phyloP scores from a whole-genome alignment of 2,113 vertebrate genomes.

The Corythaixoides concolor region DNA sequence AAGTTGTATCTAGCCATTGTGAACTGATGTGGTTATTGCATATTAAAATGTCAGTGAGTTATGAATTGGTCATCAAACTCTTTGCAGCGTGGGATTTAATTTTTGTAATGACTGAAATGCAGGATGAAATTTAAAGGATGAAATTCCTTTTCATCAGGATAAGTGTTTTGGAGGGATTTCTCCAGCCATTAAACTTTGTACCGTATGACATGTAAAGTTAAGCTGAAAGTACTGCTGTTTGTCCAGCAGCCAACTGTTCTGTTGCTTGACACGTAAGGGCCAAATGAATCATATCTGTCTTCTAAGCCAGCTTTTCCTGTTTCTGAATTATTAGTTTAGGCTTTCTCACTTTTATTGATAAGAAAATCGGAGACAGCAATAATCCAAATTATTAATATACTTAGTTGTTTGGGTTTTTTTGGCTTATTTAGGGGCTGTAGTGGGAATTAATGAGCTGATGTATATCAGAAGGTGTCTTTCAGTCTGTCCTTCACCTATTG shows the following conservation, averaged over 20 bases:
- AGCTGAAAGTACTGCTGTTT: not conserved
- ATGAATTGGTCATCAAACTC: not conserved
- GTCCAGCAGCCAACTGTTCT: not conserved
- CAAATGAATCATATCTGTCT: not conserved
- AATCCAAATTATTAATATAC: not conserved
- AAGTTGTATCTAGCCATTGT: not conserved
- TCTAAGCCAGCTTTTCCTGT: not conserved
- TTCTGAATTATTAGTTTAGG: not conserved
- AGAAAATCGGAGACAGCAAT: not conserved
- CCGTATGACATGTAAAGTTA: not conserved
- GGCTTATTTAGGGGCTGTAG: not conserved
- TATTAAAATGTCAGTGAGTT: not conserved
- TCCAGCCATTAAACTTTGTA: not conserved
- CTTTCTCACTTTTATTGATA: not conserved
- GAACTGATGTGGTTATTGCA: not conserved
- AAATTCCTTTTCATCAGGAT: not conserved
- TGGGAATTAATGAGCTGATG: not conserved
- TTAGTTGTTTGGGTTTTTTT: not conserved
- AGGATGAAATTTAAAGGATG: not conserved
- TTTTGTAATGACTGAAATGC: not conserved
- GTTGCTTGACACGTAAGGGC: not conserved
- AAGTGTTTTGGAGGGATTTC: not conserved
- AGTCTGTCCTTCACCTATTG: not conserved
- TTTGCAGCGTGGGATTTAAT: not conserved
- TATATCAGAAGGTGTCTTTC: not conserved